Base-by-base conservation (phyloP, 2,113 vertebrate species). In the Pseudonaja textilis region DNA sequence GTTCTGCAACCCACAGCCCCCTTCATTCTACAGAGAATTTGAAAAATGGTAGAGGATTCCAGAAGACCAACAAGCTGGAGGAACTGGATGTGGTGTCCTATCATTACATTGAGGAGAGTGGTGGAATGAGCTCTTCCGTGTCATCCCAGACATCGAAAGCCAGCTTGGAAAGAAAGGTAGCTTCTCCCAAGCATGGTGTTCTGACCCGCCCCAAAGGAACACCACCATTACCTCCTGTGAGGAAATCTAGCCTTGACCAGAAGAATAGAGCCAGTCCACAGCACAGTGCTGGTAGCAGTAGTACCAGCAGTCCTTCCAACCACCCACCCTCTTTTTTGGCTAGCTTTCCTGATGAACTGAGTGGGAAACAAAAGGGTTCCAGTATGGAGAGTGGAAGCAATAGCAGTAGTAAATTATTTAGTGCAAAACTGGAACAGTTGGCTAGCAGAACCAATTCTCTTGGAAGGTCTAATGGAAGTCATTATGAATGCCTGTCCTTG, bases 241-340 rank as follows among this genome's bases (percentile, higher is more conserved):
- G 99, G 14, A 99, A 99, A 96, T 99, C 99, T 57, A 99, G 99
- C 96, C 96, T 99, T 88, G 99, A 99, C 93, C 99, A 99, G 97
- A 98, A 98, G 91, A 99, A 99, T 96, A 97, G 99, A 96, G 99
- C 99, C 87, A 99, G 99, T 85, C 98, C 98, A 3, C 98, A 99
- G 89, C 98, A 99, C 93, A 97, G 97, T 0, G 87, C 97, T 64
- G 92, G 96, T 94, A 97, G 95, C 92, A 97, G 97, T 91, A 95
- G 95, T 88, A 97, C 93, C 0, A 94, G 95, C 94, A 98, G 98
- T 85, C 97, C 98, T 64, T 96, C 96, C 45, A 97, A 94, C 94
- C 97, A 98, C 81, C 95, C 97, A 0, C 64, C 93, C 0, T 94
- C 98, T 89, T 97, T 97, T 50, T 86, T 97, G 93, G 97, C 97